Conservation (phyloP, 2,888 invertebrate species). For the Periphyllus acericola region DNA sequence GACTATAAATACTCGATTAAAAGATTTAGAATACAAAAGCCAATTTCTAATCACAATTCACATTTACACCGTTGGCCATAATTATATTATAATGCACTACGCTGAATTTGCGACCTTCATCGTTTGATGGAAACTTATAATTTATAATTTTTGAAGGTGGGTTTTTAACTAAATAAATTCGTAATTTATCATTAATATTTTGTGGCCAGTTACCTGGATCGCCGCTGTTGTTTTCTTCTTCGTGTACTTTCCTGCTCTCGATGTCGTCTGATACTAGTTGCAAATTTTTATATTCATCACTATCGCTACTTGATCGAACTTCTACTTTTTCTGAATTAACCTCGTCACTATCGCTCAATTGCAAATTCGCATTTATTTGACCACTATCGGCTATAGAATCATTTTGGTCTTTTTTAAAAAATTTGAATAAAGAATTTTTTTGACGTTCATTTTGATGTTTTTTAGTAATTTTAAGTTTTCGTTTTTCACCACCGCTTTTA, state of each 20-base stretch:
- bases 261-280: not conserved
- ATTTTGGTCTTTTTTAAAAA: too few species aligned
- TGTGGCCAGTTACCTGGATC: slow-evolving; percentile 36
- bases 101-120: not conserved
- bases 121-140: too few species aligned
- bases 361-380: not conserved
- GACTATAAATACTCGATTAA: slow-evolving; percentile 8
- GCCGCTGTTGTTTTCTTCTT: not conserved
- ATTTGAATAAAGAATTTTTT: too few species aligned
- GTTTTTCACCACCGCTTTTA: slow-evolving; percentile 18
- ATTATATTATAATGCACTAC: not conserved
- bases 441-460: too few species aligned
- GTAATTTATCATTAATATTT: too few species aligned
- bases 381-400: too few species aligned
- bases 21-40: too few species aligned
- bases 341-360: slow-evolving; percentile 4
- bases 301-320: not conserved
- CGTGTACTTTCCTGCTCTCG: slow-evolving; percentile 18
- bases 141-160: too few species aligned
- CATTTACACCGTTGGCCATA: slow-evolving; percentile 3
- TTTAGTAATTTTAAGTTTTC: too few species aligned
- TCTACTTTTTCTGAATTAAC: slow-evolving; percentile 2
- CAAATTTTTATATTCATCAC: slow-evolving; percentile 10
- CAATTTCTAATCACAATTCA: slow-evolving; percentile 20
- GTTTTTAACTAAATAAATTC: too few species aligned